These are phyloP conservation scores for Platypus cylindrus DNA, from an alignment of 2,888 invertebrate species.

Conservation along the genomic window DNA sequence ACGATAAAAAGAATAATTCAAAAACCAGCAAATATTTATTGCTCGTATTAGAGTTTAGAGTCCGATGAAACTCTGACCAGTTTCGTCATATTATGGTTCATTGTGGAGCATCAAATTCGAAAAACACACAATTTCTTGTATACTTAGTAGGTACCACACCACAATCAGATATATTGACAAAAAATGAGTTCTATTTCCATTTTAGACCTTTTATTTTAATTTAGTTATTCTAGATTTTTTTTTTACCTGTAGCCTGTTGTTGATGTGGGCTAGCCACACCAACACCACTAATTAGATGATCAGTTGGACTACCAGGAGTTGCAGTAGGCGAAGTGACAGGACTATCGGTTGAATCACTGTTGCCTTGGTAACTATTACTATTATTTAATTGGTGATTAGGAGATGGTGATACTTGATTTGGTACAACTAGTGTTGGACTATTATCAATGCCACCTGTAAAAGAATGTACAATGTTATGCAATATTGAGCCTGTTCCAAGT, in stretches of 20 bases:
- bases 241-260: conserved; percentile 10
- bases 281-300: conserved; percentile 31
- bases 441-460: conserved; percentile 30
- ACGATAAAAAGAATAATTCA: conserved; percentile 3
- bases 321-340: conserved; percentile 39
- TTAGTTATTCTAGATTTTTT: too few species aligned
- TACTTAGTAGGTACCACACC: too few species aligned
- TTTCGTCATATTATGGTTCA: neutral
- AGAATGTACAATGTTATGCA: too few species aligned
- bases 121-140: too few species aligned
- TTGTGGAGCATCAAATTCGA: too few species aligned
- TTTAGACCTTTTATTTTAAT: too few species aligned
- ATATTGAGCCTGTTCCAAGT: too few species aligned
- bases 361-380: conserved; percentile 39
- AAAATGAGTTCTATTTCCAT: too few species aligned
- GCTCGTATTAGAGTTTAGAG: neutral
- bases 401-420: conserved; percentile 12
- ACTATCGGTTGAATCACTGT: conserved; percentile 43
- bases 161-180: too few species aligned
- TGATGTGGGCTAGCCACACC: conserved; percentile 32
- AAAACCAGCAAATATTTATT: neutral
- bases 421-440: conserved; percentile 28
- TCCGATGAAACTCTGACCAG: neutral
- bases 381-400: conserved; percentile 11
- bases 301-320: conserved; percentile 33